These are phyloP conservation scores for Conus canariensis DNA, from an alignment of 2,888 invertebrate genomes.

Conservation along the genomic window DNA sequence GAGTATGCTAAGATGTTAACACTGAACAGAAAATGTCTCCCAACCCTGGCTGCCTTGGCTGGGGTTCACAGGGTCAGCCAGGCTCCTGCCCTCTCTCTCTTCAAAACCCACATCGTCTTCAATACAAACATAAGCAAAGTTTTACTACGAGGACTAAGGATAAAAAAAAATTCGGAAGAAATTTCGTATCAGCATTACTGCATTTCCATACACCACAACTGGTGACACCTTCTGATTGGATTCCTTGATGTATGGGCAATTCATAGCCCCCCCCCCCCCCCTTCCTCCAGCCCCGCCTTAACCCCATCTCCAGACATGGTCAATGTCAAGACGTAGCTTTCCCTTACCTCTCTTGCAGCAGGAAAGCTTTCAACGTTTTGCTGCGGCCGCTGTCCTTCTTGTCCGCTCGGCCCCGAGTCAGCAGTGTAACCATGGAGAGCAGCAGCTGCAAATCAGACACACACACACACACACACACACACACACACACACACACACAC, in stretches of 20 bases:
- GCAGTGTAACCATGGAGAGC: background rate
- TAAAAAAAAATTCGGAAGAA: background rate
- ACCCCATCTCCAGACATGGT: too few relatives aligned
- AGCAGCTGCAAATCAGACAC: slow-evolving; percentile 10
- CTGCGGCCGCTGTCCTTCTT: slow-evolving; percentile 41
- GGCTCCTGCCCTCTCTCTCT: background rate
- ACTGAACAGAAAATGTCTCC: too few relatives aligned
- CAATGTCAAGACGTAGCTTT: background rate
- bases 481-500: slow-evolving; percentile 27
- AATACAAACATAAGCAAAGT: background rate
- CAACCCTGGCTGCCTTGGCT: too few relatives aligned
- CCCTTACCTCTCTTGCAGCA: slow-evolving; percentile 52
- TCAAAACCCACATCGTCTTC: background rate
- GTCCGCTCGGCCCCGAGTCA: background rate
- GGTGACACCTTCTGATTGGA: too few relatives aligned
- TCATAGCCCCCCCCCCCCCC: too few relatives aligned
- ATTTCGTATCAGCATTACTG: too few relatives aligned
- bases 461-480: background rate
- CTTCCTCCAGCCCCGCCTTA: too few relatives aligned
- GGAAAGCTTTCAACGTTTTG: slow-evolving; percentile 49
- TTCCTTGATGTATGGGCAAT: too few relatives aligned
- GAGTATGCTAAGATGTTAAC: too few relatives aligned
- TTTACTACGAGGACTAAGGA: background rate
- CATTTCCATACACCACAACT: too few relatives aligned
- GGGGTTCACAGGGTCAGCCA: too few relatives aligned